Evolutionary conservation across 1,140 invertebrate species (phyloP).

Genomic region (Drosophila athabasca): DNA sequence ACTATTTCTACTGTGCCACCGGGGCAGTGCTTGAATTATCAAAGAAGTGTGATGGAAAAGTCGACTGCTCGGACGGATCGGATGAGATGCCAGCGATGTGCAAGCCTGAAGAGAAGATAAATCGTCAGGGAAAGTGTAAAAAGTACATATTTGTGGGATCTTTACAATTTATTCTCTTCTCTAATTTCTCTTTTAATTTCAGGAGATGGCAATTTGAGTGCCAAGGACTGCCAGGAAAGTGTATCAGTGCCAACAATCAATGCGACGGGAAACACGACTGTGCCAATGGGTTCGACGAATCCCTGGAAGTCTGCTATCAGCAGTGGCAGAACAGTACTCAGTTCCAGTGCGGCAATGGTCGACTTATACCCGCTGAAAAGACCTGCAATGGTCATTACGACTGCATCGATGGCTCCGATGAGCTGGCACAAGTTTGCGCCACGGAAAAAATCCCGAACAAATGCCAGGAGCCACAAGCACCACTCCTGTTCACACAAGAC

Average conservation of each 20-base stretch:
- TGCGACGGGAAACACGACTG: conserved; percentile 25
- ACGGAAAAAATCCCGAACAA: neutral
- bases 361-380: neutral
- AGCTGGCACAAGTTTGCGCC: conserved; percentile 9
- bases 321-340: neutral
- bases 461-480: neutral
- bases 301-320: neutral
- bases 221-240: neutral
- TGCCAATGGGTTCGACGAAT: conserved; percentile 30
- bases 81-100: neutral
- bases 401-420: conserved; percentile 40
- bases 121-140: neutral
- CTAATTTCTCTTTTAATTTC: neutral
- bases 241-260: neutral
- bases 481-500: neutral
- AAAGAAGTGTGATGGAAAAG: neutral
- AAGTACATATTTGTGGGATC: conserved; percentile 5
- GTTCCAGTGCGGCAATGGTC: conserved; percentile 41
- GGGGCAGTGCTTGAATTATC: neutral
- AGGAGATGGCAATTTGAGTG: neutral
- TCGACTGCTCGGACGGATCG: conserved; percentile 16
- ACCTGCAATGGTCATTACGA: conserved; percentile 13
- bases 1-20: conserved; percentile 14
- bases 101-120: no score
- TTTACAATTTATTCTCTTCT: no score